Conservation (phyloP, 2,888 invertebrate species). For the Xanthia togata region DNA sequence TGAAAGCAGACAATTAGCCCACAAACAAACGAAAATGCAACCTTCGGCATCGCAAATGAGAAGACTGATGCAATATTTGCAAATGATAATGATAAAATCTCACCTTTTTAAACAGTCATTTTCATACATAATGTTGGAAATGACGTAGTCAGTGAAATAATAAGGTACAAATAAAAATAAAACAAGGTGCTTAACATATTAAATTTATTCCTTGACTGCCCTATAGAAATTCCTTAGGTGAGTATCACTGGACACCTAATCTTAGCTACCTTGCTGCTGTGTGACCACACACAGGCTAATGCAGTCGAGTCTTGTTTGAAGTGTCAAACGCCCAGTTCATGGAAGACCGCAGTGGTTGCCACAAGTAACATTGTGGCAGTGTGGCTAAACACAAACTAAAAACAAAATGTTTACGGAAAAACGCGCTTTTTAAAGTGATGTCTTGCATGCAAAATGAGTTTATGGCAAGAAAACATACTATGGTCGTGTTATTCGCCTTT, state of each 20-base stretch:
- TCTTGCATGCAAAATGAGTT: slow-evolving; percentile 20
- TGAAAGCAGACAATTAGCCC: neutral
- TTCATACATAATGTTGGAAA: neutral
- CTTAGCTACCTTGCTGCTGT: neutral
- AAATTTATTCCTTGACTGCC: too few species aligned
- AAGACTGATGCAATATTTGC: neutral
- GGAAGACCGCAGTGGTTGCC: neutral
- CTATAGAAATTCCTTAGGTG: neutral
- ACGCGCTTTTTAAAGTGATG: slow-evolving; percentile 6
- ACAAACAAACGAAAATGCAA: neutral
- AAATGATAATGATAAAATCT: neutral
- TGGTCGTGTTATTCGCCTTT: neutral
- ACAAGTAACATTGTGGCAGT: neutral
- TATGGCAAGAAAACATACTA: slow-evolving; percentile 21
- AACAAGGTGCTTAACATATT: too few species aligned
- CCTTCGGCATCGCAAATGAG: neutral
- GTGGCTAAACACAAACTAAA: neutral
- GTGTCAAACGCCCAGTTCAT: neutral
- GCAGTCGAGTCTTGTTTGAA: neutral
- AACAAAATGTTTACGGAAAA: neutral
- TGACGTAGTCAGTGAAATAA: neutral
- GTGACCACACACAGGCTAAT: neutral
- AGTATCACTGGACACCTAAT: too few species aligned
- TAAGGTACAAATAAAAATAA: neutral
- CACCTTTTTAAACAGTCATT: neutral